Conservation (phyloP, 2,113 vertebrate genomes). For the Pteruthius melanotis region DNA sequence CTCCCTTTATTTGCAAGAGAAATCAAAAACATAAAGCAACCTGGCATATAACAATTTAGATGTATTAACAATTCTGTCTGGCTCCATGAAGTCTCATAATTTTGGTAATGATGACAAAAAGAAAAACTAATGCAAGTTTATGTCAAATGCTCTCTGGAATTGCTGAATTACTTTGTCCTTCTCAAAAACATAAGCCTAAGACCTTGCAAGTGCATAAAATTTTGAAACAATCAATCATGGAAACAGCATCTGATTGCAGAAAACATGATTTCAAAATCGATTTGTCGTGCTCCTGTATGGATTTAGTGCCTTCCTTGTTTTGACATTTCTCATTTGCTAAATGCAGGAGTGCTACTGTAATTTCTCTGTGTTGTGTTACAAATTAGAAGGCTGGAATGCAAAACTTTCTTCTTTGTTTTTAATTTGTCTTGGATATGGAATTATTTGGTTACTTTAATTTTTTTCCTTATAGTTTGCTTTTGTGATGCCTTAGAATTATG, state of each 20-base stretch:
- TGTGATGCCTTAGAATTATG: neutral
- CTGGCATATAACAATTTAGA: neutral
- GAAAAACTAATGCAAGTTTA: neutral
- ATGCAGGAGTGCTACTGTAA: neutral
- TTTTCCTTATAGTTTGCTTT: neutral
- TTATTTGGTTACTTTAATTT: neutral
- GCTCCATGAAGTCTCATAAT: neutral
- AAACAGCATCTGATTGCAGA: constrained; percentile 35
- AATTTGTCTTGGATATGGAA: neutral
- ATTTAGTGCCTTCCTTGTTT: constrained; percentile 43
- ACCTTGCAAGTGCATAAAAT: neutral
- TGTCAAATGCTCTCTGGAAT: neutral
- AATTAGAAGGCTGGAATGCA: neutral
- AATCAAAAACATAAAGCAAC: neutral
- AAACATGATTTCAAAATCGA: constrained; percentile 47
- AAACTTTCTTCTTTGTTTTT: neutral
- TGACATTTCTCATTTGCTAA: constrained; percentile 49
- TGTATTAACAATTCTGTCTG: neutral
- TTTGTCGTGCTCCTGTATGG: constrained; percentile 24
- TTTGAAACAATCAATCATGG: constrained; percentile 4
- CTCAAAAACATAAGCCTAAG: neutral
- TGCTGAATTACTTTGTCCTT: neutral
- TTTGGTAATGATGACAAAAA: neutral
- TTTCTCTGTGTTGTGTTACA: neutral
- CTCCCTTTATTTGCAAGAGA: neutral